A percentile compares a stretch with the other conserved stretches of the same genome.
Conservation (phyloP, 2,113 vertebrate genomes). For the Pterocles burchelli region DNA sequence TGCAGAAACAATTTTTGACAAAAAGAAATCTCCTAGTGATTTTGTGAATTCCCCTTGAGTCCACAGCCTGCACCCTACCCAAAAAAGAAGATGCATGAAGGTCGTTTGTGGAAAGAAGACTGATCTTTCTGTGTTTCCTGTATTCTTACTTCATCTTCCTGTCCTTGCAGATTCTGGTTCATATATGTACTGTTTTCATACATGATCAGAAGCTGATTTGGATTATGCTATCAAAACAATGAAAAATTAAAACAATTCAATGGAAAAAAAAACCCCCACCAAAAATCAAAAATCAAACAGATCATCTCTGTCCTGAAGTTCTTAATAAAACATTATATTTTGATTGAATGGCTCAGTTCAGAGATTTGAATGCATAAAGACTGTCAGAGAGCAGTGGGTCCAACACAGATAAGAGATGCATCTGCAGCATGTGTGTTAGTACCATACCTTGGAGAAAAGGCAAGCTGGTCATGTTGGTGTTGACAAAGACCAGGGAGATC, state of each 20-base stretch:
- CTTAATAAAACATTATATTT: neutral
- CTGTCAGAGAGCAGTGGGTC: neutral
- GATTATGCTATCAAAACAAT: neutral
- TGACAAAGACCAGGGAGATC: neutral
- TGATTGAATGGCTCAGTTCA: neutral
- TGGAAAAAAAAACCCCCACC: no score
- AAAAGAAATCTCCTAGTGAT: neutral
- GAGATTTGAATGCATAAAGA: neutral
- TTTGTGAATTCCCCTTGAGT: neutral
- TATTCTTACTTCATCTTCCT: neutral
- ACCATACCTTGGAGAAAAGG: neutral
- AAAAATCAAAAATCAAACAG: neutral
- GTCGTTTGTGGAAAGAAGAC: neutral
- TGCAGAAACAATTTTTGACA: neutral
- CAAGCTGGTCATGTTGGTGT: neutral
- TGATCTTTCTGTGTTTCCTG: neutral
- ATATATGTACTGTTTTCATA: accelerated
- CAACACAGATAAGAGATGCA: neutral
- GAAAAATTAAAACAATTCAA: neutral
- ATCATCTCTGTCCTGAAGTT: neutral
- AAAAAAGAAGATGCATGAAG: neutral
- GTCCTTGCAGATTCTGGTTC: neutral
- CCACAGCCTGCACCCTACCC: neutral
- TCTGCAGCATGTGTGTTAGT: neutral
- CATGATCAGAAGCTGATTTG: neutral